A percentile compares a stretch with the other conserved stretches of the same genome.
phyloP scores from a whole-genome alignment of 2,888 invertebrate species.

The Elysia crispata region DNA sequence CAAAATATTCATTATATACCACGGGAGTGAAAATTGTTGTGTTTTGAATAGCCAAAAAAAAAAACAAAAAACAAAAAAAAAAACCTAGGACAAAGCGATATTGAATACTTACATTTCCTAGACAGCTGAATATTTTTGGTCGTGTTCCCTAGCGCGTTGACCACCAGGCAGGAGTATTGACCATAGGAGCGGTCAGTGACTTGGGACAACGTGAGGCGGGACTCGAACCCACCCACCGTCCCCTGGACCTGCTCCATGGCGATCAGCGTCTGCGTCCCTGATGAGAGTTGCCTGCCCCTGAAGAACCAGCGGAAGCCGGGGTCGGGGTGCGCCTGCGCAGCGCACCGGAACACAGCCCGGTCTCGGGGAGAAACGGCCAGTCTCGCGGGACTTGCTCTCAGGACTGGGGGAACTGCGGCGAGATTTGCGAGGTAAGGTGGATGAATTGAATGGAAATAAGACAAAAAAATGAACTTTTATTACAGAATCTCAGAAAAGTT shows the following conservation, averaged over 20 bases:
- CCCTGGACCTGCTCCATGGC: constrained; percentile 13
- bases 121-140: constrained; percentile 56
- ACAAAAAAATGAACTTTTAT: too few relatives aligned
- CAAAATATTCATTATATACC: too few relatives aligned
- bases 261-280: constrained; percentile 27
- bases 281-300: constrained; percentile 46
- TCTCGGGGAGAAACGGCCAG: constrained; percentile 58
- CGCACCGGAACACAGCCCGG: constrained; percentile 56
- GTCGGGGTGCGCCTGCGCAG: constrained; percentile 58
- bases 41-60: too few relatives aligned
- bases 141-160: constrained; percentile 59
- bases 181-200: constrained; percentile 57
- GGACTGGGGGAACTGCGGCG: constrained; percentile 60
- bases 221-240: constrained; percentile 34
- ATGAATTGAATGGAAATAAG: not conserved
- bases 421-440: too few relatives aligned
- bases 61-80: too few relatives aligned
- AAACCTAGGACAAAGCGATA: too few relatives aligned
- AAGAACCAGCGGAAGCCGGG: constrained; percentile 64
- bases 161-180: constrained; percentile 60
- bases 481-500: too few relatives aligned
- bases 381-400: constrained; percentile 46
- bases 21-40: too few relatives aligned
- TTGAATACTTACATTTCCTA: constrained; percentile 62
- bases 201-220: constrained; percentile 49